Evolutionary conservation across 2,797 vertebrate genomes (phyloP), one percentile per base, ranked within the genome.

Genomic region (Ambastaia sidthimunki): DNA sequence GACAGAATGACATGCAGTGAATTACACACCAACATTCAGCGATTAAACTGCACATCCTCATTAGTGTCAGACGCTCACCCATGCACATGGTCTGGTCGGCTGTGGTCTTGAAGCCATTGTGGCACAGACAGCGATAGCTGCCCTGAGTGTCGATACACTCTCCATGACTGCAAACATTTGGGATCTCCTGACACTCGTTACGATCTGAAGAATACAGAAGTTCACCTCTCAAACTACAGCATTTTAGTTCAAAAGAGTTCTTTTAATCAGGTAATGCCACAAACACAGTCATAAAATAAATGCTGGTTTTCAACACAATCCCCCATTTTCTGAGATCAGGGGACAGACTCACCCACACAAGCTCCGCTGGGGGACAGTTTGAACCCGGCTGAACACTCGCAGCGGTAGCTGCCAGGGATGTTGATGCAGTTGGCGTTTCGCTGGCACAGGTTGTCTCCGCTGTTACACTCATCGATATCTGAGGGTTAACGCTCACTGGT

Each of bases 391-490:
- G 95, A 94, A 50, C 97, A 98, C 77, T 95, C 93, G 87, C 97
- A 98, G 88, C 93, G 94, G 92, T 95, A 98, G 86, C 96, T 97
- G 74, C 97, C 96, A 0, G 96, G 96, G 88, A 97, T 95, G 90
- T 98, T 98, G 92, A 97, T 92, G 74, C 97, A 98, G 89, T 96
- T 94, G 3, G 95, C 95, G 0, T 97, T 96, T 57, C 94, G 95
- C 77, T 95, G 95, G 92, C 97, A 98, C 79, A 96, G 92, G 85
- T 94, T 96, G 87, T 97, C 95, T 60, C 95, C 93, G 0, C 93
- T 93, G 90, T 95, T 96, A 85, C 97, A 98, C 88, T 98, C 97
- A 1, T 98, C 96, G 41, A 97, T 95, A 87, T 98, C 97, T 98
- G 87, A 7, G 19, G 25, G 4, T 84, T 87, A 52, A 31, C 16